phyloP scores from a whole-genome alignment of 2,113 vertebrate genomes.

The Chrysemys picta region DNA sequence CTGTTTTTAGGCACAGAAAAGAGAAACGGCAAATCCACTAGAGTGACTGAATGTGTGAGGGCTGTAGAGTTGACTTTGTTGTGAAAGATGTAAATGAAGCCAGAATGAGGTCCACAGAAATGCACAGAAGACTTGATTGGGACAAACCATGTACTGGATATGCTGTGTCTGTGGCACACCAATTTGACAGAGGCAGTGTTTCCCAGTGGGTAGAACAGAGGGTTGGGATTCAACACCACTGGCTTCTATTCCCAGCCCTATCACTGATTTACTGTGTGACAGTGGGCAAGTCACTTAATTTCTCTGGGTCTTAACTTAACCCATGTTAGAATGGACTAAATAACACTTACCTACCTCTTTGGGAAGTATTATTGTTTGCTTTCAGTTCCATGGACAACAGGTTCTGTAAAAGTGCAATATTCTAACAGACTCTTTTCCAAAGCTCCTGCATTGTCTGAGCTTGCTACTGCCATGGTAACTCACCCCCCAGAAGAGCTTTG shows the following conservation, averaged over 20 bases:
- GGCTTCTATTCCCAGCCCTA: background rate
- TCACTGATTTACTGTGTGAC: background rate
- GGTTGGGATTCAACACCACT: background rate
- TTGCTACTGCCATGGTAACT: constrained; percentile 54
- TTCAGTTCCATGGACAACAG: constrained; percentile 54
- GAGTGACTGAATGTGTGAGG: constrained; percentile 19
- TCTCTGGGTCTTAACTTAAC: background rate
- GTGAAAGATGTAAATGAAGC: constrained; percentile 47
- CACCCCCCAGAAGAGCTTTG: constrained; percentile 42
- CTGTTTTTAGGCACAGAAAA: constrained; percentile 46
- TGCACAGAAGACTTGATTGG: background rate
- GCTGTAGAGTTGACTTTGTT: background rate
- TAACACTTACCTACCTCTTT: constrained; percentile 47
- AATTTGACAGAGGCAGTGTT: background rate
- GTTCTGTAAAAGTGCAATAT: constrained; percentile 28
- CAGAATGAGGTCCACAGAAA: background rate
- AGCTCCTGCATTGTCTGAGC: constrained; percentile 40
- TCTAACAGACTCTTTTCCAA: constrained; percentile 31
- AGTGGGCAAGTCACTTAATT: background rate
- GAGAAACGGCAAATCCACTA: constrained; percentile 46
- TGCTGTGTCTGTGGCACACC: constrained; percentile 1
- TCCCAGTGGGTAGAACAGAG: background rate
- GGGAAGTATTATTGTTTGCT: constrained; percentile 31
- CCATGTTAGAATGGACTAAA: constrained; percentile 37
- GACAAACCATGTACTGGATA: background rate